Percentiles rank a stretch among this genome's conserved stretches.
Conservation (phyloP, 2,113 vertebrate species). For the Scortum barcoo region DNA sequence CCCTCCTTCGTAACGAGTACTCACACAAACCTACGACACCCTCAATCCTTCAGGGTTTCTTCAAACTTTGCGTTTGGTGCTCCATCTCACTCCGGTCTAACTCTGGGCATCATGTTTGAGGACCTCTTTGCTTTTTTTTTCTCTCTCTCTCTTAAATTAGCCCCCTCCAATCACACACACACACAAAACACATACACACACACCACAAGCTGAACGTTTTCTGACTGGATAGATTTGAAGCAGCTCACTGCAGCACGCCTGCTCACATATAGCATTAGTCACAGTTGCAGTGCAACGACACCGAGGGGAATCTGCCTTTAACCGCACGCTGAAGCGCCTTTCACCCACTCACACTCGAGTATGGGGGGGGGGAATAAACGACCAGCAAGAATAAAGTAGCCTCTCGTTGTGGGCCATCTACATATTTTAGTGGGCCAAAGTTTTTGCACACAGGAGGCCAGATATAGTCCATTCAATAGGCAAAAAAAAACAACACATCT, state of each 20-base stretch:
- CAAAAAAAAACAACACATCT: conserved; percentile 12
- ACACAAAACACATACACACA: conserved; percentile 2
- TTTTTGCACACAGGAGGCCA: conserved; percentile 37
- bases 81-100: conserved; percentile 45
- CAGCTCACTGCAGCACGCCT: conserved; percentile 78
- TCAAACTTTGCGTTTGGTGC: conserved; percentile 66
- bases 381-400: conserved; percentile 37
- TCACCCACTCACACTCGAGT: conserved; percentile 69
- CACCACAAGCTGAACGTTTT: conserved; percentile 25
- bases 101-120: conserved; percentile 38
- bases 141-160: too few relatives aligned
- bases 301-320: conserved; percentile 68
- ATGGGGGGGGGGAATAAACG: conserved; percentile 38
- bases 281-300: conserved; percentile 78
- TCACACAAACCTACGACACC: conserved; percentile 64
- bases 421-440: conserved; percentile 65
- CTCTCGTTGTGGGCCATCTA: conserved; percentile 46
- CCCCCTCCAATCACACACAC: conserved; percentile 23
- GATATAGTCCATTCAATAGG: conserved; percentile 20
- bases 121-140: conserved; percentile 5
- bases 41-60: conserved; percentile 54
- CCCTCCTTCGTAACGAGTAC: conserved; percentile 49
- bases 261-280: conserved; percentile 81
- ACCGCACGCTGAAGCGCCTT: conserved; percentile 61
- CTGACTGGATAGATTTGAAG: conserved; percentile 63